Base-by-base conservation (phyloP, 2,888 invertebrate species). In the Drosophila nr. perissopoda region DNA sequence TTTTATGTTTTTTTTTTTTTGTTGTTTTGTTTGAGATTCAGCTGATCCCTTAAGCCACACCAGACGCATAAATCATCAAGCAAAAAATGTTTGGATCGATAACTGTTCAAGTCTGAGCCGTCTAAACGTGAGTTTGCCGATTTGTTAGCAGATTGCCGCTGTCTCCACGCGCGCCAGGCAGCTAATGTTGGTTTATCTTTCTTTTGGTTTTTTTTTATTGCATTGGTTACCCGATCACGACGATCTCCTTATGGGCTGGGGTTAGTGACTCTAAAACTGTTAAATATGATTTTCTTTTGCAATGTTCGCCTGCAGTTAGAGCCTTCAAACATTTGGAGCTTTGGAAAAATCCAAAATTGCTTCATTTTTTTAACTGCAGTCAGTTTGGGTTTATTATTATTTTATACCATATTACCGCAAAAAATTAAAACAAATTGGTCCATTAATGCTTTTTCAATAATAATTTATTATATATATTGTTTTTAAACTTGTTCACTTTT, bases 31-130 rank as follows among this genome's bases (percentile, higher is more conserved):
- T 29, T 68, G 21, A 33, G 38, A 25, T 59, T 66, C 61, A 71
- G 71, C 65, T 82, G 82, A 81, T 82, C 83, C 75, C 75, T 70
- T 70, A 75, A 74, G 74, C 88, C 63, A 66, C 53, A 49, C 70
- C 81, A 91, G 89, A 91, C 88, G 81, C 79, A 91, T 91, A 91
- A 91, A 91, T 91, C 91, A 91, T 85, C 71, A 40, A 48, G 53
- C 70, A 58, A 63, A 65, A 65, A 68, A 49, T 70, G 60, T 75
- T 67, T 66, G 74, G 74, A 81, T 86, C 88, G 70, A 88, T 85
- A 85, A 84, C 87, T 84, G 88, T 85, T 74, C 58, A 75, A 66
- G 69, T 67, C 61, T 67, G 61, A 60, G 63, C 58, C 48, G 40
- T 61, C 46, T 34, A 49, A 52, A 29, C 64, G 70, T 67, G 70